These are phyloP conservation scores for Heliocidaris erythrogramma DNA, from an alignment of 35 echinoderm and acorn worm species.

Conservation along the genomic window DNA sequence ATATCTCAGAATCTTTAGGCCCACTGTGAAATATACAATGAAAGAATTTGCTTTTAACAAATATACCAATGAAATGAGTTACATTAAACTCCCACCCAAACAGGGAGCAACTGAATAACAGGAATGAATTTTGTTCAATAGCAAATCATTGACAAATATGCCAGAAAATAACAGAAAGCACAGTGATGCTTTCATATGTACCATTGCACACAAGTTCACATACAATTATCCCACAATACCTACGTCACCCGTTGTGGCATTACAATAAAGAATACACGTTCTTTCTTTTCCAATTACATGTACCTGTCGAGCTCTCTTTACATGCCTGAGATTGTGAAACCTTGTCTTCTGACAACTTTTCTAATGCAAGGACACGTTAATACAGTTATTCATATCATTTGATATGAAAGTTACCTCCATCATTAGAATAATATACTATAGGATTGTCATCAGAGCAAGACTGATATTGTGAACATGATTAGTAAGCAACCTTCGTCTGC, in stretches of 20 bases:
- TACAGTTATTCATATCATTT: too few relatives aligned
- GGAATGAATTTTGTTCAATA: not conserved
- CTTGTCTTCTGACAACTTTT: too few relatives aligned
- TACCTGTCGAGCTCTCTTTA: not conserved
- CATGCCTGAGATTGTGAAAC: not conserved
- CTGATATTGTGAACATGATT: too few relatives aligned
- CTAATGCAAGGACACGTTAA: too few relatives aligned
- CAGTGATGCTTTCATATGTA: not conserved
- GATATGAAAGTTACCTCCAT: too few relatives aligned
- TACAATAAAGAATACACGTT: not conserved
- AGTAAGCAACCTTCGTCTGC: too few relatives aligned
- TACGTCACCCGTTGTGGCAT: not conserved
- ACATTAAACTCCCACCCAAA: not conserved
- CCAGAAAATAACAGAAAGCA: not conserved
- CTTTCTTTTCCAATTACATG: not conserved
- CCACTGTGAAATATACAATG: not conserved
- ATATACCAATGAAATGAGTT: not conserved
- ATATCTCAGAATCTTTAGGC: not conserved
- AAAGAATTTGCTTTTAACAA: not conserved
- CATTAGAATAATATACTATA: too few relatives aligned
- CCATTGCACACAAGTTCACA: not conserved
- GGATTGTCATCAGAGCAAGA: too few relatives aligned
- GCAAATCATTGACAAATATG: not conserved
- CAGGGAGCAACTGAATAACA: too few relatives aligned
- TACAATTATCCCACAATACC: not conserved